Base-by-base conservation (phyloP, 2,888 invertebrate genomes). In the Noctua fimbriata region DNA sequence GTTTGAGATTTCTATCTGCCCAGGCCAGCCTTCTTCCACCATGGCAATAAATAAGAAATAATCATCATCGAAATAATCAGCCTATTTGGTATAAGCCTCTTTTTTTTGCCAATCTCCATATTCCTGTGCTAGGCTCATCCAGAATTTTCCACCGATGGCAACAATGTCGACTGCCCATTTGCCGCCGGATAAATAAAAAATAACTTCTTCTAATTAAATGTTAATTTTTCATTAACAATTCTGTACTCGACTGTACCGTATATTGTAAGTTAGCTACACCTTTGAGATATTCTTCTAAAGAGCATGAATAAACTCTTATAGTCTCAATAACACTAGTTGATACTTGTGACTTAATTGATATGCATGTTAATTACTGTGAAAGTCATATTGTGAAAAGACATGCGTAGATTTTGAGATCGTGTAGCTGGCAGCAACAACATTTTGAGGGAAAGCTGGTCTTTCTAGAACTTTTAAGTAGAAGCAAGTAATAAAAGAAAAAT, bases 271-370 rank as follows among this genome's bases (percentile, higher is more conserved):
- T 95, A 93, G 95, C 95, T 96, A 96, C 96, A 96, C 96, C 96
- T 96, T 96, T 95, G 96, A 96, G 95, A 96, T 95, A 95, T 96
- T 95, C 95, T 96, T 95, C 94, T 95, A 92, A 96, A 95, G 95
- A 96, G 96, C 95, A 94, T 93, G 95, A 96, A 96, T 96, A 96
- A 95, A 96, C 94, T 93, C 94, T 93, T 93, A 92, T 88, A 95
- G 85, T 55, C 16, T 76, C 91, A 89, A 83, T 55, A 0, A 84
- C 0, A 6, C 9, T n/a, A 41, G 69, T 93, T 94, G 93, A 93
- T 94, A 92, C 91, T 95, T 93, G 76, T 58, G 47, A 0, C 18
- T 41, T 79, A 79, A 75, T 74, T 67, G 16, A 65, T 74, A 76
- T 67, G n/a, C 28, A 60, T 69, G 9, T 55, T 47, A 52, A 58